Conservation (phyloP, 2,113 vertebrate genomes). For the Sphyrna mokarran region DNA sequence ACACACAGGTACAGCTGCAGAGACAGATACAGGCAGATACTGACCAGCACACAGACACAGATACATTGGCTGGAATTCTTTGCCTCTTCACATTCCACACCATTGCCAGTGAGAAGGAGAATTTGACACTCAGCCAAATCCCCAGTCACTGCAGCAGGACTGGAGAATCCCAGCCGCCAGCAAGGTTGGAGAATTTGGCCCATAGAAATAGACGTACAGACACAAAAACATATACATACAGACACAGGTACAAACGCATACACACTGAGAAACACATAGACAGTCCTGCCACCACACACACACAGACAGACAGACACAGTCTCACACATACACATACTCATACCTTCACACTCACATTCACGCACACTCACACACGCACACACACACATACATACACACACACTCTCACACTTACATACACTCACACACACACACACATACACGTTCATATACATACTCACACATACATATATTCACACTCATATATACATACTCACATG, state of each 20-base stretch:
- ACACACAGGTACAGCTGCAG: not conserved
- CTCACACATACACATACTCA: too few relatives aligned
- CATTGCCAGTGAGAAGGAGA: not conserved
- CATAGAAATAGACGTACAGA: too few relatives aligned
- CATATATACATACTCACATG: not conserved
- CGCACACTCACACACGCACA: not conserved
- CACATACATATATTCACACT: not conserved
- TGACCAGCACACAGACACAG: not conserved
- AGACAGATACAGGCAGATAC: not conserved
- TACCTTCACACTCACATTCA: too few relatives aligned
- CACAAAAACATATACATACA: too few relatives aligned
- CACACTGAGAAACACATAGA: not conserved
- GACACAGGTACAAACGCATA: too few relatives aligned
- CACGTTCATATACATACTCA: not conserved
- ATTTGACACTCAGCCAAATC: too few relatives aligned
- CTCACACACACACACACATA: not conserved
- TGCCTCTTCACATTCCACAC: too few relatives aligned
- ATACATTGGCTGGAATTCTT: not conserved
- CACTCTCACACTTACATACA: too few relatives aligned
- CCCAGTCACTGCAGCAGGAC: too few relatives aligned
- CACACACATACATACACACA: not conserved
- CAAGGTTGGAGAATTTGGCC: too few relatives aligned
- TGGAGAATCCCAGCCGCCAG: too few relatives aligned
- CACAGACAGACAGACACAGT: not conserved
- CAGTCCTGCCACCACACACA: not conserved